These are phyloP conservation scores for Morus bassanus DNA, from an alignment of 2,797 vertebrate genomes.

Conservation along the genomic window DNA sequence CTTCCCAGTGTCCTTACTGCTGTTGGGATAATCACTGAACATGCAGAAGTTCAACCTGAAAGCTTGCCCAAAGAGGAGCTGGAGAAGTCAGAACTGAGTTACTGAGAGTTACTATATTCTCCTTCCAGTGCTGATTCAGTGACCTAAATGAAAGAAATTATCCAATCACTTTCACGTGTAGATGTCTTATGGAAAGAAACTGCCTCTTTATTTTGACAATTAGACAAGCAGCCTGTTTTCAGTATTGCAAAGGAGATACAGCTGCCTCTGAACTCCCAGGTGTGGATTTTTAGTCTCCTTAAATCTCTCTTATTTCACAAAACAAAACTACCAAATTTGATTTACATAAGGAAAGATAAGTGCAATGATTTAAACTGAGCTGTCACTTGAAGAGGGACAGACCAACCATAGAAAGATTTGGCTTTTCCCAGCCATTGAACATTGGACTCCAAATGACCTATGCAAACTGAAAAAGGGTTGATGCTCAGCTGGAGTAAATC, in stretches of 20 bases:
- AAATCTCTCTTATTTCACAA: neutral
- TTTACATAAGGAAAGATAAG: neutral
- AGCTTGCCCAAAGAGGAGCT: neutral
- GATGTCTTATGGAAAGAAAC: neutral
- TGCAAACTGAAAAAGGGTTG: neutral
- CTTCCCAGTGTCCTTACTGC: slow-evolving; percentile 22
- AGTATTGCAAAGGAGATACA: neutral
- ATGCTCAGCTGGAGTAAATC: neutral
- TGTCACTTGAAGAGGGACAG: neutral
- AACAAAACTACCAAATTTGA: neutral
- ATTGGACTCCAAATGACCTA: neutral
- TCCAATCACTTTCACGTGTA: neutral
- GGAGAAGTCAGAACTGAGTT: neutral
- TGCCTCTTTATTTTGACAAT: neutral
- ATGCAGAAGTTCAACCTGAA: neutral
- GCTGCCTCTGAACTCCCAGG: neutral
- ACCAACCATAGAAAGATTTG: neutral
- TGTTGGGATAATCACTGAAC: neutral
- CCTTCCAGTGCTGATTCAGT: neutral
- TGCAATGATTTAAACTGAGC: neutral
- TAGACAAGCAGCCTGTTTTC: neutral
- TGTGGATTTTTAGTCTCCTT: neutral
- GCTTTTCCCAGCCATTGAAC: rapidly evolving
- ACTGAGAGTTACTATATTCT: neutral
- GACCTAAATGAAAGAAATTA: slow-evolving; percentile 9